Evolutionary conservation across 2,797 vertebrate species (phyloP).

Genomic region (Myripristis jacobus): DNA sequence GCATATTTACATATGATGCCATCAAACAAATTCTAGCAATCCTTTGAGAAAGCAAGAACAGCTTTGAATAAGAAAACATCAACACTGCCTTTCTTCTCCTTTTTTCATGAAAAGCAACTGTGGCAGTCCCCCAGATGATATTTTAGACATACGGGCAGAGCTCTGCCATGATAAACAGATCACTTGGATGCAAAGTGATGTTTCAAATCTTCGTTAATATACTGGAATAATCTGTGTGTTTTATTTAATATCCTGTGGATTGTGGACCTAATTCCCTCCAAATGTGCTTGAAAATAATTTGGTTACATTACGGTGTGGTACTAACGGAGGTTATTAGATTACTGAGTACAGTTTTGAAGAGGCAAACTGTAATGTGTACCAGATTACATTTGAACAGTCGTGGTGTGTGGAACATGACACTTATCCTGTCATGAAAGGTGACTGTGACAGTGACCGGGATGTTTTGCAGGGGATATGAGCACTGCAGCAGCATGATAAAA

Average conservation of each 20-base stretch:
- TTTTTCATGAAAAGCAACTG: constrained; percentile 20
- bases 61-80: constrained; percentile 42
- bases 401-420: constrained; percentile 10
- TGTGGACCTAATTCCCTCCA: constrained; percentile 28
- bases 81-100: constrained; percentile 22
- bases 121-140: constrained; percentile 12
- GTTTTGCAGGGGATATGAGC: neutral
- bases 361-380: constrained; percentile 2
- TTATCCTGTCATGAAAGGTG: constrained; percentile 33
- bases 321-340: constrained; percentile 38
- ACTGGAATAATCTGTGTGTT: constrained; percentile 9
- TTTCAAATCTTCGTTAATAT: constrained; percentile 33
- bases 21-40: constrained; percentile 35
- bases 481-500: constrained; percentile 41
- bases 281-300: neutral
- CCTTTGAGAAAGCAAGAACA: constrained; percentile 28
- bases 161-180: neutral
- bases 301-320: constrained; percentile 25
- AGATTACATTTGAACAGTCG: constrained; percentile 14
- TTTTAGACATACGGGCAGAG: constrained; percentile 17
- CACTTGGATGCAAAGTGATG: constrained; percentile 24
- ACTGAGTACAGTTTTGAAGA: constrained; percentile 25
- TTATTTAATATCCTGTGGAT: neutral
- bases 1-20: constrained; percentile 47
- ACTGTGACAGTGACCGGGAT: constrained; percentile 10